A percentile compares a stretch with the other conserved stretches of the same genome.
Evolutionary conservation across 2,113 vertebrate genomes (phyloP).

Genomic region (Butastur rufipennis): DNA sequence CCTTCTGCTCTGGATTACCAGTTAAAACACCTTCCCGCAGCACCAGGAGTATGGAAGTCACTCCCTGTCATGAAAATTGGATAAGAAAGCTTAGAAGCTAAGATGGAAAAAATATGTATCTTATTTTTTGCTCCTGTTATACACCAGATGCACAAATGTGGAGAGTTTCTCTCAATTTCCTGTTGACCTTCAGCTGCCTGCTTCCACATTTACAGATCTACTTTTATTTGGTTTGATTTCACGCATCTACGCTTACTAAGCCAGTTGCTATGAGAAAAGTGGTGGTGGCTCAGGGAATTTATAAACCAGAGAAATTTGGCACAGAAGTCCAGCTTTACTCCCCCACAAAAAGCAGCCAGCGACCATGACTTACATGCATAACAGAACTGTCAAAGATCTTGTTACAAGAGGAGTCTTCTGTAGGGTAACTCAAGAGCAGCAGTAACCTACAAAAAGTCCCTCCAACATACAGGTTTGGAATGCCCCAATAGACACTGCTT

Average conservation of each 20-base stretch:
- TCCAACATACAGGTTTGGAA: neutral
- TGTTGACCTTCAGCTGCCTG: constrained; percentile 36
- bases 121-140: constrained; percentile 1
- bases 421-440: neutral
- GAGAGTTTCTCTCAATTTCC: constrained; percentile 11
- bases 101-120: neutral
- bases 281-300: constrained; percentile 31
- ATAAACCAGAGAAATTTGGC: constrained; percentile 45
- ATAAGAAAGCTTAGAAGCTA: neutral
- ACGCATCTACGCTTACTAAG: constrained; percentile 7
- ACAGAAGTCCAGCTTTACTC: constrained; percentile 9
- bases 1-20: constrained; percentile 95
- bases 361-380: neutral
- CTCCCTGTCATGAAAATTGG: constrained; percentile 77
- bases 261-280: constrained; percentile 53
- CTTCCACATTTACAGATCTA: constrained; percentile 15
- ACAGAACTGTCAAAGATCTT: neutral
- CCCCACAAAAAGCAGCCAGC: constrained; percentile 3
- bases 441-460: neutral
- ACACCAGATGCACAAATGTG: neutral
- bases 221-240: constrained; percentile 49
- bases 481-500: neutral
- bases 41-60: constrained; percentile 94
- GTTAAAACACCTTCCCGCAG: constrained; percentile 94
- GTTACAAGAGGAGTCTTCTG: neutral